phyloP scores from a whole-genome alignment of 2,888 invertebrate genomes.

The Lycophotia porphyrea region DNA sequence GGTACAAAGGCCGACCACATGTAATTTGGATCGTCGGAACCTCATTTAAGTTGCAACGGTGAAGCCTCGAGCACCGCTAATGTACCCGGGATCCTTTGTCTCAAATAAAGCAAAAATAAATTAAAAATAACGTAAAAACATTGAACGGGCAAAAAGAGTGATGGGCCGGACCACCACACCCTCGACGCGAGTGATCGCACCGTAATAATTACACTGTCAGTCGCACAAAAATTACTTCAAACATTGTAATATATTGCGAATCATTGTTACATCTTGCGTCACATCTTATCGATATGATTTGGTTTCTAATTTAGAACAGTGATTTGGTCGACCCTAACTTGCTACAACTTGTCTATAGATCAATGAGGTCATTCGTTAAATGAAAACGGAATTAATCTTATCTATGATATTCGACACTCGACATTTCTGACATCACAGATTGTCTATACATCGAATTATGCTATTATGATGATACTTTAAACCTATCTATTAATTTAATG shows the following conservation, averaged over 20 bases:
- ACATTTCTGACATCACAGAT: conserved; percentile 58
- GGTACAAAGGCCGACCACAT: conserved; percentile 83
- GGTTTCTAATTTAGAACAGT: conserved; percentile 48
- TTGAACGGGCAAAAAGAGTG: conserved; percentile 84
- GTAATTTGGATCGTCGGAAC: conserved; percentile 88
- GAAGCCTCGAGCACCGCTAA: conserved; percentile 83
- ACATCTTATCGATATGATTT: conserved; percentile 50
- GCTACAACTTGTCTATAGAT: conserved; percentile 67
- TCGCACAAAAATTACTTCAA: conserved; percentile 79
- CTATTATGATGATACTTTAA: conserved; percentile 45
- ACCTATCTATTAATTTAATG: conserved; percentile 61
- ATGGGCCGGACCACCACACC: conserved; percentile 86
- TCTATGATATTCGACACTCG: conserved; percentile 62
- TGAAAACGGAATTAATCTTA: conserved; percentile 61
- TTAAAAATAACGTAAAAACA: conserved; percentile 87
- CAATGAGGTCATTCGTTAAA: conserved; percentile 64
- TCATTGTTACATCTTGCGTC: conserved; percentile 54
- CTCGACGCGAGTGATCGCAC: conserved; percentile 81
- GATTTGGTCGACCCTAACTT: conserved; percentile 53
- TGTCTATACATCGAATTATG: conserved; percentile 34
- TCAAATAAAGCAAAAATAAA: conserved; percentile 87
- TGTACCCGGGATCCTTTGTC: conserved; percentile 83
- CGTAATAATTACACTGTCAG: conserved; percentile 87
- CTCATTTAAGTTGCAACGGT: conserved; percentile 86
- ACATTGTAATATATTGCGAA: conserved; percentile 61